Base-by-base conservation (phyloP, 2,888 invertebrate species). In the Rhagium mordax region DNA sequence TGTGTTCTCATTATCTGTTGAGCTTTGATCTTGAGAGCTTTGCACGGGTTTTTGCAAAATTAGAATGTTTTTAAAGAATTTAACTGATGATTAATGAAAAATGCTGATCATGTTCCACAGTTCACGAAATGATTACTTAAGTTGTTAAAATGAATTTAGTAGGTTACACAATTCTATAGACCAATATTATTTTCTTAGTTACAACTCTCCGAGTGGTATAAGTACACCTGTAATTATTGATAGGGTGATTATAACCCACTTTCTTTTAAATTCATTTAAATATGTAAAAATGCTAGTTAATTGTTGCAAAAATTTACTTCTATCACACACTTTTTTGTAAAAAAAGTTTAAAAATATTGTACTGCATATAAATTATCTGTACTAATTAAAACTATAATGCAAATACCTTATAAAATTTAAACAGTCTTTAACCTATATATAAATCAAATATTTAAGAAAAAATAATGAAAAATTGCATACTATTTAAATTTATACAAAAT, bases 291-390 rank as follows among this genome's bases (percentile, higher is more conserved):
- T 74, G 74, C 79, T 78, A 79, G 71, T 70, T 77, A 75, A 76
- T 78, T 77, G 73, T 78, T 80, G 78, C 77, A 80, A 81, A 80
- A 79, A 72, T 77, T 80, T 75, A 74, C 41, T 75, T 72, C 79
- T 80, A 81, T 78, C 78, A 76, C 78, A 78, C 72, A 71, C 74
- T 41, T 76, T 74, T 75, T 75, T 78, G 70, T 75, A 77, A 79
- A 81, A 80, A 81, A 76, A 72, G 74, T 78, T 81, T 74, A 79
- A 79, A 80, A 78, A 79, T 77, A 79, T 79, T 78, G 77, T 81
- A 79, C 79, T 78, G 79, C 77, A 70, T 75, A 71, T 64, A 76
- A 77, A 79, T 69, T 74, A 75, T 80, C 71, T 76, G 76, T 70
- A 79, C 78, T 77, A 79, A 81, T 71, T 76, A 74, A 76, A 77